phyloP scores from a whole-genome alignment of 2,797 vertebrate genomes.

The Anolis apletophallus region DNA sequence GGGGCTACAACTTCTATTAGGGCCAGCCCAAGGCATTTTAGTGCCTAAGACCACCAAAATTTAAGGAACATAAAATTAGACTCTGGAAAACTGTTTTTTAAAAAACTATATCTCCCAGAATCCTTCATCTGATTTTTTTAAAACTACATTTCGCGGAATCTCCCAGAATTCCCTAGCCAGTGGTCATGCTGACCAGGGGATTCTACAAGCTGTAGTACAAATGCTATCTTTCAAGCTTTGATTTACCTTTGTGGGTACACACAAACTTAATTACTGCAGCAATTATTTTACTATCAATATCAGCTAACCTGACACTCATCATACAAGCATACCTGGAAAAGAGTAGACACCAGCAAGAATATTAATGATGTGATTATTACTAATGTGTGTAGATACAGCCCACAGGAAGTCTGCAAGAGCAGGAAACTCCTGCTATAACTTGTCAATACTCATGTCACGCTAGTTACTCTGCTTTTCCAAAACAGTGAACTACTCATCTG shows the following conservation, averaged over 20 bases:
- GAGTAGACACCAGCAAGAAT: neutral
- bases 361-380: neutral
- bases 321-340: neutral
- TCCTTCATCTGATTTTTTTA: too few relatives aligned
- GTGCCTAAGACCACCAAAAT: too few relatives aligned
- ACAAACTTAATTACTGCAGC: neutral
- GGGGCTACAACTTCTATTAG: too few relatives aligned
- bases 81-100: too few relatives aligned
- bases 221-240: too few relatives aligned
- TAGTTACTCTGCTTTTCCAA: neutral
- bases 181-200: neutral
- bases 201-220: too few relatives aligned
- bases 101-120: too few relatives aligned
- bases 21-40: too few relatives aligned
- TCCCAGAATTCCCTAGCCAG: too few relatives aligned
- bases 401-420: slow-evolving; percentile 7
- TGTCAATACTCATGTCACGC: neutral
- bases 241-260: neutral
- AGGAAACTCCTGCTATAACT: neutral
- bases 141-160: too few relatives aligned
- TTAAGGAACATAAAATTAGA: too few relatives aligned
- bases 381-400: neutral
- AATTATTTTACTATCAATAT: neutral
- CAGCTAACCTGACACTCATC: neutral
- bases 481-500: neutral